Percentiles rank a stretch among this genome's conserved stretches.
Conservation (phyloP, 2,888 invertebrate species). For the Uropetala carovei region DNA sequence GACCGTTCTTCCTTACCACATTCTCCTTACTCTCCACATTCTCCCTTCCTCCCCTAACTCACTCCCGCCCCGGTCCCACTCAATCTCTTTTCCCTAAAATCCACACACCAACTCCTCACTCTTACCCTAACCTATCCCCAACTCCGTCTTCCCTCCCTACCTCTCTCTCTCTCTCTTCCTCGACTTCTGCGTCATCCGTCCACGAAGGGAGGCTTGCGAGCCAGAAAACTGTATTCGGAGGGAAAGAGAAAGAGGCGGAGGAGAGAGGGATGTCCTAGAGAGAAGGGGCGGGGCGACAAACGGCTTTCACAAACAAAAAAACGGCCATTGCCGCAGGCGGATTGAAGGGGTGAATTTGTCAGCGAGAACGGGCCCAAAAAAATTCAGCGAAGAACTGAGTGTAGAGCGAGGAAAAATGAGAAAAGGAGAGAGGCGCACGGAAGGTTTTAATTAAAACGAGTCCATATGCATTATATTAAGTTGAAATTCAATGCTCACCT, state of each 20-base stretch:
- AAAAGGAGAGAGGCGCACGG: background rate
- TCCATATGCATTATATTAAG: background rate
- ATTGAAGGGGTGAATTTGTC: slow-evolving; percentile 20
- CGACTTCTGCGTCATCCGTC: background rate
- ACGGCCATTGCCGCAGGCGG: background rate
- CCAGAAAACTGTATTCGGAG: background rate
- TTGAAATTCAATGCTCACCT: background rate
- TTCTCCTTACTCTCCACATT: background rate
- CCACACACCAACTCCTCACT: background rate
- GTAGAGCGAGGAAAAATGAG: background rate
- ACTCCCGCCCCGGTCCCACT: background rate
- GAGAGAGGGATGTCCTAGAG: background rate
- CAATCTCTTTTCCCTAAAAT: background rate
- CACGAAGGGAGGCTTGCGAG: background rate
- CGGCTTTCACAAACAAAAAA: background rate
- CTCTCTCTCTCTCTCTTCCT: background rate
- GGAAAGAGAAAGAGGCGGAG: background rate
- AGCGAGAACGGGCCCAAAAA: background rate
- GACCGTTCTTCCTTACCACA: background rate
- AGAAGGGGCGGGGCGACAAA: background rate
- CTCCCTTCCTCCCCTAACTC: background rate
- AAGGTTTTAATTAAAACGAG: slow-evolving; percentile 25
- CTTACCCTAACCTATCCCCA: background rate
- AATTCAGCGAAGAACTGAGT: background rate
- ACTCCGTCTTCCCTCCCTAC: background rate